Percentiles rank a stretch among this genome's conserved stretches.
These are phyloP conservation scores for Leptoclinus maculatus DNA, from an alignment of 2,797 vertebrate species.

Conservation along the genomic window DNA sequence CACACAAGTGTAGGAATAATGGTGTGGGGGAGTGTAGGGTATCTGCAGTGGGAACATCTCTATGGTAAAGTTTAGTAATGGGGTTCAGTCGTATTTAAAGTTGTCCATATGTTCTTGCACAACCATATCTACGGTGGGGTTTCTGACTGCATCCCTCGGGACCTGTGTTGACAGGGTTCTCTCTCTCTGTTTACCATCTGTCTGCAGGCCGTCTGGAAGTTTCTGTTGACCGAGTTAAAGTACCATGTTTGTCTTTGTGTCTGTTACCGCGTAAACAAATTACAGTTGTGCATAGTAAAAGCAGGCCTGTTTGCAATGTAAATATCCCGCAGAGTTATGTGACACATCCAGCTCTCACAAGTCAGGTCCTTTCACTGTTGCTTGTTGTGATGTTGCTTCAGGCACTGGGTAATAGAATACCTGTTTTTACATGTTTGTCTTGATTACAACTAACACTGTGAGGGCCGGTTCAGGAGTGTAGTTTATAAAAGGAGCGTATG, in stretches of 20 bases:
- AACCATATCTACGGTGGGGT: neutral
- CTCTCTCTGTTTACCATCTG: neutral
- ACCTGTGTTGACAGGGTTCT: neutral
- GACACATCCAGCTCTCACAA: neutral
- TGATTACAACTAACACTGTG: neutral
- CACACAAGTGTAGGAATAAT: neutral
- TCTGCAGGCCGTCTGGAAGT: neutral
- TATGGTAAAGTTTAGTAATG: neutral
- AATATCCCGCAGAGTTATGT: slow-evolving; percentile 14
- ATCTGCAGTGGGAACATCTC: neutral
- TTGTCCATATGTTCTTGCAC: neutral
- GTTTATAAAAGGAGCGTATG: neutral
- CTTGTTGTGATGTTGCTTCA: neutral
- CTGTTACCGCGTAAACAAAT: slow-evolving; percentile 31
- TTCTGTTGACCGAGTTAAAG: neutral
- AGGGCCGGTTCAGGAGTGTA: neutral
- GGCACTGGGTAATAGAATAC: neutral
- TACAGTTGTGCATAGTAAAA: neutral
- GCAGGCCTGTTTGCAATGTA: slow-evolving; percentile 36
- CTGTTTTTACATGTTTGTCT: slow-evolving; percentile 22
- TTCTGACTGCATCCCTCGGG: neutral
- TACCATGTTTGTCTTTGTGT: slow-evolving; percentile 19
- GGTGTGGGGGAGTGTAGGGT: neutral
- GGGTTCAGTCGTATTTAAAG: neutral
- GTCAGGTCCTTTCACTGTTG: neutral